A percentile compares a stretch with the other conserved stretches of the same genome.
Conservation (phyloP, 1,140 invertebrate species). For the Dinoponera quadriceps region DNA sequence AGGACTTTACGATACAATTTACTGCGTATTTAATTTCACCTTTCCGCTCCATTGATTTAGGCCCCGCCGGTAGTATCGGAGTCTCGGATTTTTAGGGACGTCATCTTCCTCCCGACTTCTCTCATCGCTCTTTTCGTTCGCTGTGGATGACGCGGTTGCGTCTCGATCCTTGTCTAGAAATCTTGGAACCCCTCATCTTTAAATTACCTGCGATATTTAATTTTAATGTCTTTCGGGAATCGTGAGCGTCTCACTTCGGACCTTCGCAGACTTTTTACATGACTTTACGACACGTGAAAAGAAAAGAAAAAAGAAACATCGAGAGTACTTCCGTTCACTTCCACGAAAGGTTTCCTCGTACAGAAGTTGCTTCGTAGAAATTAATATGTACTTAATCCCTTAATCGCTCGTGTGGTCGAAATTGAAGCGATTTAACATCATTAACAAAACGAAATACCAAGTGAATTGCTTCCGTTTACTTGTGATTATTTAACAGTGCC, state of each 20-base stretch:
- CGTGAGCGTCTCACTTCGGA: slow-evolving; percentile 1
- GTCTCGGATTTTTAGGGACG: slow-evolving; percentile 46
- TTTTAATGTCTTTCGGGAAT: slow-evolving; percentile 41
- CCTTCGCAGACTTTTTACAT: slow-evolving; percentile 1
- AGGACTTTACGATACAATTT: slow-evolving; percentile 75
- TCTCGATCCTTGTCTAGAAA: not conserved
- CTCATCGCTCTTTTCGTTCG: not conserved
- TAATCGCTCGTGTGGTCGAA: slow-evolving; percentile 33
- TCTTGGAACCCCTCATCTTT: slow-evolving; percentile 37
- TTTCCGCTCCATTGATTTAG: slow-evolving; percentile 69
- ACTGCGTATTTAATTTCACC: slow-evolving; percentile 76
- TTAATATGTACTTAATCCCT: slow-evolving; percentile 4
- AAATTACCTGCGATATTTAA: slow-evolving; percentile 49
- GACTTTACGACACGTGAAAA: slow-evolving; percentile 45
- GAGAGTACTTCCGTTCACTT: slow-evolving; percentile 37
- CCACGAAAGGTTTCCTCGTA: slow-evolving; percentile 27
- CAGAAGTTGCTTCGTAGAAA: slow-evolving; percentile 25
- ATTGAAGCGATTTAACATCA: not conserved
- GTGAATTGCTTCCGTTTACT: no score
- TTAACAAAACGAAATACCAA: no score
- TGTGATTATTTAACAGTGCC: no score
- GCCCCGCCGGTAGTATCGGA: slow-evolving; percentile 37
- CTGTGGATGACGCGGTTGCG: not conserved
- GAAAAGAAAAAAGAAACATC: no score
- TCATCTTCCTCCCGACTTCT: not conserved